Conservation (phyloP, 2,888 invertebrate species). For the Psylliodes chrysocephalus region DNA sequence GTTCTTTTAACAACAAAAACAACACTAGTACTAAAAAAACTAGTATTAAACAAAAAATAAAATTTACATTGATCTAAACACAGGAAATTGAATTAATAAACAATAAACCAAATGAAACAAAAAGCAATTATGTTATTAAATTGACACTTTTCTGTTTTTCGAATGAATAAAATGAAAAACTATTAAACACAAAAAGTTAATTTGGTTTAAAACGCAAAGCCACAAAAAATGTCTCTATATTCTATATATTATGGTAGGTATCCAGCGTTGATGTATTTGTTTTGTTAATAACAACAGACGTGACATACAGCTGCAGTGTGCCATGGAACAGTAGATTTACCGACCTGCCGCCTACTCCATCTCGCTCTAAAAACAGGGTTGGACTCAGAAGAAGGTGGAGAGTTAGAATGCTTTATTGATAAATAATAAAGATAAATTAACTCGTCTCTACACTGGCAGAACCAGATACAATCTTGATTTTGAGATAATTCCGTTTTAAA, state of each 20-base stretch:
- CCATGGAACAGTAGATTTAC: constrained; percentile 40
- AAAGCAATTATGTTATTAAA: constrained; percentile 9
- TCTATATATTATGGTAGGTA: neutral
- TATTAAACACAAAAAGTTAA: constrained; percentile 29
- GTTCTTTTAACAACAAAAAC: too few species aligned
- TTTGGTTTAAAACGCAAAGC: constrained; percentile 17
- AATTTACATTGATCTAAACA: too few species aligned
- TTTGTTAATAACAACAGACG: constrained; percentile 45
- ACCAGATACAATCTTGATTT: too few species aligned
- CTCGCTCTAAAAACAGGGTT: constrained; percentile 17
- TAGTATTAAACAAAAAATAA: too few species aligned
- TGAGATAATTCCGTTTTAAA: too few species aligned
- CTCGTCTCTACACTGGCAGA: too few species aligned
- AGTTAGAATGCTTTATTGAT: too few species aligned
- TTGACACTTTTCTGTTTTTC: constrained; percentile 11
- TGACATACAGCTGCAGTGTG: constrained; percentile 45
- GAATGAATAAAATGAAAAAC: constrained; percentile 13
- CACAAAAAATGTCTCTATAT: constrained; percentile 27
- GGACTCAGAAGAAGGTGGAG: too few species aligned
- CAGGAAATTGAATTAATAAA: too few species aligned
- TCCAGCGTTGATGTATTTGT: constrained; percentile 41
- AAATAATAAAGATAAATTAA: too few species aligned
- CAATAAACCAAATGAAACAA: too few species aligned
- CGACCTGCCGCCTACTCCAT: constrained; percentile 36
- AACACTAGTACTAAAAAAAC: too few species aligned